Evolutionary conservation across 1,140 invertebrate species (phyloP), one percentile per base, ranked within the genome.

Genomic region (Hesperophylax magnus): DNA sequence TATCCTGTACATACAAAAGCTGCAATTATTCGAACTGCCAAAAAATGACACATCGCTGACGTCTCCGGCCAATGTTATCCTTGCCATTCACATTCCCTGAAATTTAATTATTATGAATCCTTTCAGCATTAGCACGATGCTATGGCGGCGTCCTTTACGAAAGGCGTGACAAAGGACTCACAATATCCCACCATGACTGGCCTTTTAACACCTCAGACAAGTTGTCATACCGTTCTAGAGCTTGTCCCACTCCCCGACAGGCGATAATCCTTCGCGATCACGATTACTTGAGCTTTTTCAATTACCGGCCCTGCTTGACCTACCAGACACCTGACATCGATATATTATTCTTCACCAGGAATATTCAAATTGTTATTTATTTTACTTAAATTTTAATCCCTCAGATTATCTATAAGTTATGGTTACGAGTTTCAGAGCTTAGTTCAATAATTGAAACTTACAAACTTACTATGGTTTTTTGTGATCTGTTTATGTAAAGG

Each of bases 121-220:
- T 77, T 77, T 77, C 75, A 61, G 22, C 72, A 58, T 77, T 63
- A 71, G 74, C 60, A 71, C 61, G 67, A 72, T 77, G 60, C 31
- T 47, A 15, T 27, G 77, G 65, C 81, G 81, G 81, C 76, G 67
- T 80, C 81, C 78, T 79, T 82, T 78, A 56, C 78, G 60, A 47
- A 82, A 82, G 81, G 81, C 78, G 81, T 82, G 81, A 82, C 81
- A 82, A 79, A 79, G 81, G 81, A 56, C 31, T 80, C 81, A 80
- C 27, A 27, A 27, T 79, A 77, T 67, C 47, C 81, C 78, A 82
- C 78, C 75, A 27, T 81, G 80, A 79, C 81, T 78, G 71, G 18
- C 61, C 60, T 27, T 58, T 81, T 60, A 8, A 22, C 53, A 39
- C 20, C 56, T 60, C 27, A 2, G 31, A 15, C 54, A 14, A 61